Conservation (phyloP, 2,888 invertebrate genomes). For the Muscina levida region DNA sequence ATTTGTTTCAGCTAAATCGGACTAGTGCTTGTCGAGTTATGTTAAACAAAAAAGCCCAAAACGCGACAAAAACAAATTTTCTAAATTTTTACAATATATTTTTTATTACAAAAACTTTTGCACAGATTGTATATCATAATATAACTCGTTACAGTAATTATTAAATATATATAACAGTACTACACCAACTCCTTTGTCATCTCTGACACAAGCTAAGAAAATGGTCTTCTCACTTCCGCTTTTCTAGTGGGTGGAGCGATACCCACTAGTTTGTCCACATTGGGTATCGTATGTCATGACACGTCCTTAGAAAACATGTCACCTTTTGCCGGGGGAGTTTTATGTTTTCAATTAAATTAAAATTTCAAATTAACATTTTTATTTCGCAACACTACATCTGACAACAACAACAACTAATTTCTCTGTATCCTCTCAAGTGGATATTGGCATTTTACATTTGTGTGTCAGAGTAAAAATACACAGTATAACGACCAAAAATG, state of each 20-base stretch:
- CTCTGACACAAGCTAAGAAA: conserved; percentile 9
- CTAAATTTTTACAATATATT: too few species aligned
- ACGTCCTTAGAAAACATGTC: conserved; percentile 43
- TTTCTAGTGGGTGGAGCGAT: background rate
- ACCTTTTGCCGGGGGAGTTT: conserved; percentile 62
- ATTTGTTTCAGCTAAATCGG: too few species aligned
- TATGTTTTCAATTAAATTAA: conserved; percentile 61
- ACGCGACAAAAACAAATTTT: too few species aligned
- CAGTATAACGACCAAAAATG: conserved; percentile 15
- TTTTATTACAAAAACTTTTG: too few species aligned
- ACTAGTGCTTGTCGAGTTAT: too few species aligned
- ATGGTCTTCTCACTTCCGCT: conserved; percentile 29
- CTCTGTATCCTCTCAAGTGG: background rate
- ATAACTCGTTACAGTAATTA: too few species aligned
- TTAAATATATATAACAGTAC: too few species aligned
- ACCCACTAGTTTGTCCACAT: background rate
- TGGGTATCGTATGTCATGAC: background rate
- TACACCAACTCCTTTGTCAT: too few species aligned
- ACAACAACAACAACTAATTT: conserved; percentile 32
- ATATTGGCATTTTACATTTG: background rate
- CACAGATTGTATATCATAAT: too few species aligned
- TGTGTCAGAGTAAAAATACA: conserved; percentile 17
- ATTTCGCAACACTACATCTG: conserved; percentile 69
- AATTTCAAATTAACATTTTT: conserved; percentile 63
- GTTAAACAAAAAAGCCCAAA: too few species aligned